Conservation (phyloP, 2,113 vertebrate genomes). For the Zapornia atra region DNA sequence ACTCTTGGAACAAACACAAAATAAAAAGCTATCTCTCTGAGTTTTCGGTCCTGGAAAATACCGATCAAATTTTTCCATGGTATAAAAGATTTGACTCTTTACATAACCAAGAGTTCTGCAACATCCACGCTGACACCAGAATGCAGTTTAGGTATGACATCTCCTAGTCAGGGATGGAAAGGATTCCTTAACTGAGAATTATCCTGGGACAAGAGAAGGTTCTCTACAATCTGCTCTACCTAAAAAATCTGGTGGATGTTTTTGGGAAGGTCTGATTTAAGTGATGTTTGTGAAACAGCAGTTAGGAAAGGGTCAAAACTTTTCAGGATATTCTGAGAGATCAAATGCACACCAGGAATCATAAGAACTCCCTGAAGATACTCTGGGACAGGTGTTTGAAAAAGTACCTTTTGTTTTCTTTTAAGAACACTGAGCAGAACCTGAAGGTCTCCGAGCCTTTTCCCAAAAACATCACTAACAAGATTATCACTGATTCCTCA, state of each 20-base stretch:
- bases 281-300: not conserved
- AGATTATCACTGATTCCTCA: not conserved
- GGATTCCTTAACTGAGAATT: not conserved
- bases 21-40: not conserved
- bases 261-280: not conserved
- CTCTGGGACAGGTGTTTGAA: not conserved
- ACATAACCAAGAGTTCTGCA: not conserved
- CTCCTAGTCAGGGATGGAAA: not conserved
- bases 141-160: not conserved
- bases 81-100: not conserved
- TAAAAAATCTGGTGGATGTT: not conserved
- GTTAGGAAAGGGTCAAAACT: not conserved
- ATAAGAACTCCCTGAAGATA: not conserved
- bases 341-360: not conserved
- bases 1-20: not conserved
- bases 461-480: not conserved
- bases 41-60: not conserved
- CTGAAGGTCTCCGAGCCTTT: not conserved
- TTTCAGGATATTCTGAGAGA: not conserved
- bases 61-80: not conserved
- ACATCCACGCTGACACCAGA: not conserved
- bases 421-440: not conserved
- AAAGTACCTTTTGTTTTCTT: not conserved
- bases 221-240: not conserved
- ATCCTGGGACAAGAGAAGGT: not conserved